phyloP scores from a whole-genome alignment of 2,888 invertebrate species.

The Phengaris arion region DNA sequence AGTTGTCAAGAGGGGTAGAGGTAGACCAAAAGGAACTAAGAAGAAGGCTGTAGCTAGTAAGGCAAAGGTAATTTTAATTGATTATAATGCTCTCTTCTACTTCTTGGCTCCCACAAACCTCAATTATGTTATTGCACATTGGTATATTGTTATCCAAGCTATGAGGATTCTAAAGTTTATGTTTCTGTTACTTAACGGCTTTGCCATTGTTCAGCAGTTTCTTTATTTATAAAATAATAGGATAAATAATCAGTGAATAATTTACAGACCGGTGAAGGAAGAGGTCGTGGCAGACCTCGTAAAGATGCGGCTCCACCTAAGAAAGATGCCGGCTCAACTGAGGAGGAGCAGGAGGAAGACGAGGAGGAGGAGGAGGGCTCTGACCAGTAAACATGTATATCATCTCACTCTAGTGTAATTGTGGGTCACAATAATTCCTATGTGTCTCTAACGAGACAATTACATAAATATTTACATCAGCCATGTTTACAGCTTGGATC shows the following conservation, averaged over 20 bases:
- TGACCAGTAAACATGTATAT: conserved; percentile 70
- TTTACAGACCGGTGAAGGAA: conserved; percentile 62
- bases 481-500: conserved; percentile 41
- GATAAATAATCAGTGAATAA: not conserved
- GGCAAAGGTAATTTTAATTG: conserved; percentile 57
- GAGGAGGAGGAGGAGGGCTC: conserved; percentile 76
- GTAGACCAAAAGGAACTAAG: conserved; percentile 78
- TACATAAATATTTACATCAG: conserved; percentile 46
- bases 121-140: too few relatives aligned
- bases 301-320: conserved; percentile 73
- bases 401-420: conserved; percentile 70
- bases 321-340: conserved; percentile 72
- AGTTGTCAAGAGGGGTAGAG: conserved; percentile 76
- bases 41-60: conserved; percentile 71
- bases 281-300: conserved; percentile 72
- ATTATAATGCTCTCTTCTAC: not conserved
- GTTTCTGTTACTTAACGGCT: too few relatives aligned
- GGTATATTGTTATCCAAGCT: too few relatives aligned
- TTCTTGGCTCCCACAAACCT: not conserved
- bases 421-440: conserved; percentile 68
- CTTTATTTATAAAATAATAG: too few relatives aligned
- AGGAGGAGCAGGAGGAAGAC: conserved; percentile 75
- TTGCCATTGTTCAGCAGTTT: too few relatives aligned
- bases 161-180: too few relatives aligned
- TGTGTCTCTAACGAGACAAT: conserved; percentile 41